Conservation (phyloP, 2,888 invertebrate species). For the Epinotia brunnichana region DNA sequence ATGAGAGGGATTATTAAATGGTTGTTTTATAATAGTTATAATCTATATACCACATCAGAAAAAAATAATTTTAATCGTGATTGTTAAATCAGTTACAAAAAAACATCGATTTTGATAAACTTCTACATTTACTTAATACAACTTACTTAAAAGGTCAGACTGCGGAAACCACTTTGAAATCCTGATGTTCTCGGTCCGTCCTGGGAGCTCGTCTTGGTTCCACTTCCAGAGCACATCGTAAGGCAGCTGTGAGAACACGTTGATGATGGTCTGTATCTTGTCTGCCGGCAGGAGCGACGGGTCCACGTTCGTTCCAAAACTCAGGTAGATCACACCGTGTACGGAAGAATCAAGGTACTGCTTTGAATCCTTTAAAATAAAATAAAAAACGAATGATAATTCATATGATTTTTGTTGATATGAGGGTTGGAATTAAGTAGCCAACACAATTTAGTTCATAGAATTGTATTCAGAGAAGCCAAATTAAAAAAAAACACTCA, state of each 20-base stretch:
- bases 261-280: slow-evolving; percentile 57
- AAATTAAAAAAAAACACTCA: too few relatives aligned
- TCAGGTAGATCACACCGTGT: slow-evolving; percentile 72
- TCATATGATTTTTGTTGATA: too few relatives aligned
- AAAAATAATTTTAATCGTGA: too few relatives aligned
- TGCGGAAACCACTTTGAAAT: slow-evolving; percentile 21
- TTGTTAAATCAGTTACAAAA: too few relatives aligned
- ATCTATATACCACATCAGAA: too few relatives aligned
- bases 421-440: slow-evolving; percentile 45
- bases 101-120: too few relatives aligned
- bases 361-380: slow-evolving; percentile 56
- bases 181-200: slow-evolving; percentile 60
- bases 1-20: too few relatives aligned
- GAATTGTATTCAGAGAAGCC: too few relatives aligned
- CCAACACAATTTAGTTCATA: neutral
- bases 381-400: too few relatives aligned
- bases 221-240: slow-evolving; percentile 74
- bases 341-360: slow-evolving; percentile 63
- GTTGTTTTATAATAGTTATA: too few relatives aligned
- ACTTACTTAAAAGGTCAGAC: slow-evolving; percentile 18
- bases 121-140: neutral
- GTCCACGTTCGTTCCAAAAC: slow-evolving; percentile 69
- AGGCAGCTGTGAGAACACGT: slow-evolving; percentile 64
- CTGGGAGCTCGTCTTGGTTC: slow-evolving; percentile 57
- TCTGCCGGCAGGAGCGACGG: slow-evolving; percentile 60